A percentile compares a stretch with the other conserved stretches of the same genome.
phyloP scores from a whole-genome alignment of 2,797 vertebrate species.

The Harpagifer antarcticus region DNA sequence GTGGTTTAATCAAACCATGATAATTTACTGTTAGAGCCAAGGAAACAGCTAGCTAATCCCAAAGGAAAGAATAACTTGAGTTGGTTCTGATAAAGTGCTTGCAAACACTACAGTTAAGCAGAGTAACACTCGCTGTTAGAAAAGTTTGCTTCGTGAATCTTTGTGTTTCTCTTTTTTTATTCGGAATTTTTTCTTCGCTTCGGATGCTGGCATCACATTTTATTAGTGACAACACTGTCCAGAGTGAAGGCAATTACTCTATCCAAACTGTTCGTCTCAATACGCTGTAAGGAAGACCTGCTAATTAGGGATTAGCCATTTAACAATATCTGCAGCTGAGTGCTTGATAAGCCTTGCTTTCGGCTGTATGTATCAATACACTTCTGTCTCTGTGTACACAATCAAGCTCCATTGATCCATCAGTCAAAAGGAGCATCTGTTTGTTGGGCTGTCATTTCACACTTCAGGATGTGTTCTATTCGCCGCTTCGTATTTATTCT shows the following conservation, averaged over 20 bases:
- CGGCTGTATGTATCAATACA: constrained; percentile 45
- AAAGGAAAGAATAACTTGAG: too few relatives aligned
- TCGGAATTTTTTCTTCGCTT: too few relatives aligned
- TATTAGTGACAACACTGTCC: constrained; percentile 55
- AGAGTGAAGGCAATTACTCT: constrained; percentile 45
- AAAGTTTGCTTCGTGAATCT: too few relatives aligned
- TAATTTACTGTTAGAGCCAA: too few relatives aligned
- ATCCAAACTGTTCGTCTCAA: constrained; percentile 46
- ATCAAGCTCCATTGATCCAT: constrained; percentile 50
- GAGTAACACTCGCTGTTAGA: too few relatives aligned
- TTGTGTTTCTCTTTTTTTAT: too few relatives aligned
- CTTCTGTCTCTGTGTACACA: constrained; percentile 47
- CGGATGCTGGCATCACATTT: too few relatives aligned
- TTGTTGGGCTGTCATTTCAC: constrained; percentile 51
- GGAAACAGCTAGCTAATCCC: too few relatives aligned
- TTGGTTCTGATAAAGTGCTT: too few relatives aligned
- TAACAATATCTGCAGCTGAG: constrained; percentile 58
- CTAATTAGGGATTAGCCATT: constrained; percentile 60
- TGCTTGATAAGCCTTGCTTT: constrained; percentile 36
- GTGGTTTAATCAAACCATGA: too few relatives aligned
- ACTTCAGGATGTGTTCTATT: constrained; percentile 39
- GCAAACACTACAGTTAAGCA: too few relatives aligned
- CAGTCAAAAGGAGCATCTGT: constrained; percentile 61
- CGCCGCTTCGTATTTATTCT: constrained; percentile 5
- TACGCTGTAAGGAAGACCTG: constrained; percentile 21